A percentile compares a stretch with the other conserved stretches of the same genome.
Evolutionary conservation across 2,113 vertebrate genomes (phyloP).

Genomic region (Seriola quinqueradiata): DNA sequence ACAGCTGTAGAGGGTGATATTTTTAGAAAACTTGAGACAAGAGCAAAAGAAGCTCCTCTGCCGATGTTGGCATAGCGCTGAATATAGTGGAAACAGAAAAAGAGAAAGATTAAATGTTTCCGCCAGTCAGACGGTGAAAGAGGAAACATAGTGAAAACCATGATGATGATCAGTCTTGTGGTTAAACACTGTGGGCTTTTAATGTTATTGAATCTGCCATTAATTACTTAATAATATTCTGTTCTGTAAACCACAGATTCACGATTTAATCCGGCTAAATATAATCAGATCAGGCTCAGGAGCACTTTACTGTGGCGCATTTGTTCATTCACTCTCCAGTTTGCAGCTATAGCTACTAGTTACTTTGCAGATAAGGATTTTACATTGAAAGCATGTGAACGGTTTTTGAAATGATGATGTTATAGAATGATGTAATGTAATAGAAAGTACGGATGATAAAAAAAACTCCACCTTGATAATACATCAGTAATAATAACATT

Average conservation of each 20-base stretch:
- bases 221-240: slow-evolving; percentile 19
- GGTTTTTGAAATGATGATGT: neutral
- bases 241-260: slow-evolving; percentile 28
- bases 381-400: neutral
- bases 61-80: slow-evolving; percentile 18
- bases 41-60: slow-evolving; percentile 40
- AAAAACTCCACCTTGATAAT: neutral
- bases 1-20: slow-evolving; percentile 70
- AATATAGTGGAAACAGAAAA: slow-evolving; percentile 23
- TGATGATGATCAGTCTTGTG: slow-evolving; percentile 12
- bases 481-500: neutral
- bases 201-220: slow-evolving; percentile 18
- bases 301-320: no score
- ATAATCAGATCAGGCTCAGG: no score
- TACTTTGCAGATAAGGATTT: neutral
- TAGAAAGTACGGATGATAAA: neutral
- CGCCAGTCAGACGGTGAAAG: neutral
- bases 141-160: slow-evolving; percentile 1
- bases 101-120: slow-evolving; percentile 1
- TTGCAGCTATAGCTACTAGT: neutral
- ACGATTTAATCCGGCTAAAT: slow-evolving; percentile 18
- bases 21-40: slow-evolving; percentile 68
- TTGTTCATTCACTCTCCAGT: neutral
- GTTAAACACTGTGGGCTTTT: slow-evolving; percentile 33
- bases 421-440: neutral